Percentiles rank a stretch among this genome's conserved stretches.
Evolutionary conservation across 1,140 invertebrate genomes (phyloP).

Genomic region (Antheraea pernyi): DNA sequence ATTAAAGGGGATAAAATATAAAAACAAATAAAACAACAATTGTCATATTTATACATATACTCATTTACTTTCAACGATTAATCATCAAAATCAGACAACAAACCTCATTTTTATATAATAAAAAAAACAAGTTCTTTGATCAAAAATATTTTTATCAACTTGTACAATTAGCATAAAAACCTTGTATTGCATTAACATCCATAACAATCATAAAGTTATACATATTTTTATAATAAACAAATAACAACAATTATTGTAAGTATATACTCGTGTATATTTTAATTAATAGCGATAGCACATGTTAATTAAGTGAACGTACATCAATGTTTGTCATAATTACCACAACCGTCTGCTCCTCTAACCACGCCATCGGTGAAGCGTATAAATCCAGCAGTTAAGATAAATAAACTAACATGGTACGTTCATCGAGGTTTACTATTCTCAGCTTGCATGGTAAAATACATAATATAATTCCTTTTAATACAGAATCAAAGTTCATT

Average conservation of each 20-base stretch:
- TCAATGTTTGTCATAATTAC: constrained; percentile 1
- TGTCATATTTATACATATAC: no score
- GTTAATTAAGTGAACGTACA: background rate
- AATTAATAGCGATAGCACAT: background rate
- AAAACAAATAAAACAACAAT: no score
- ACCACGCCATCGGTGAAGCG: background rate
- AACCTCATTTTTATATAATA: no score
- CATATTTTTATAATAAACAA: no score
- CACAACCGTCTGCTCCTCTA: background rate
- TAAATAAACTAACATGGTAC: background rate
- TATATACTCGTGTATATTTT: background rate
- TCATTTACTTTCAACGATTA: no score
- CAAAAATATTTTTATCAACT: no score
- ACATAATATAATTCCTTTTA: background rate
- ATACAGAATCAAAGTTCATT: background rate
- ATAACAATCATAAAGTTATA: no score
- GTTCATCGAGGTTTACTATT: background rate
- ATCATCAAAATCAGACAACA: no score
- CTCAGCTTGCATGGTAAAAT: background rate
- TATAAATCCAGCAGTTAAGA: background rate
- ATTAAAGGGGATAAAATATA: no score
- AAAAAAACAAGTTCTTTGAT: no score
- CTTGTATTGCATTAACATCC: no score
- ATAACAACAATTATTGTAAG: background rate
- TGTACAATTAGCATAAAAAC: no score